Base-by-base conservation (phyloP, 2,888 invertebrate genomes). In the Isoperla grammatica region DNA sequence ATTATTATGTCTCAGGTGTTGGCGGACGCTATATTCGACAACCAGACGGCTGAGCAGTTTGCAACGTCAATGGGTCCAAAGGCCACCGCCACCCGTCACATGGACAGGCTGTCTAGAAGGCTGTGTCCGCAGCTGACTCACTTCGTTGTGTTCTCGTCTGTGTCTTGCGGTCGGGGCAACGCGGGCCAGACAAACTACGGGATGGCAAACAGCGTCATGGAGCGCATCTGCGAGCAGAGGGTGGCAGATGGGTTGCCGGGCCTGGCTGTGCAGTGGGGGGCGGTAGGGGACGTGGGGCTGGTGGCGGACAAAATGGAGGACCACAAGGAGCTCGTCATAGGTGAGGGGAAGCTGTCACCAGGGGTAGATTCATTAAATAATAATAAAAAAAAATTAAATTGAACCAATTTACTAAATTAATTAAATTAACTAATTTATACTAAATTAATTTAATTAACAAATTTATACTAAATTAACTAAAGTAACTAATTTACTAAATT, bases 171-270 rank as follows among this genome's bases (percentile, higher is more conserved):
- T 13, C 82, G 93, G 20, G 95, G 95, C 67, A 95, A 95, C 74
- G 86, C 88, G 3, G 94, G 94, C 0, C 95, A 95, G 76, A 85
- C 89, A 15, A 93, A 92, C 76, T 95, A 95, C 72, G 95, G 92
- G 20, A 86, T 88, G 79, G 87, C 92, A 43, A 95, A 95, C 76
- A 91, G 92, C 0, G 81, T 88, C 3, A 91, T 94, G 91, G 93
- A 95, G 73, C 81, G 91, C 65, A 84, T 95, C 65, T 89, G 90
- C 70, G 94, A 92, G 73, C 76, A 78, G 69, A 81, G 92, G 64
- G 78, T 78, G 68, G 75, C 73, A 59, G 83, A 84, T 6, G 88
- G 90, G 0, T 78, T 86, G 0, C 90, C 91, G 1, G 94, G 81
- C 0, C 74, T 91, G 61, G 94, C 94, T 1, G 84, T 95, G 8